A percentile compares a stretch with the other conserved stretches of the same genome.
Conservation (phyloP, 2,888 invertebrate species). For the Drosophila maculinotata region DNA sequence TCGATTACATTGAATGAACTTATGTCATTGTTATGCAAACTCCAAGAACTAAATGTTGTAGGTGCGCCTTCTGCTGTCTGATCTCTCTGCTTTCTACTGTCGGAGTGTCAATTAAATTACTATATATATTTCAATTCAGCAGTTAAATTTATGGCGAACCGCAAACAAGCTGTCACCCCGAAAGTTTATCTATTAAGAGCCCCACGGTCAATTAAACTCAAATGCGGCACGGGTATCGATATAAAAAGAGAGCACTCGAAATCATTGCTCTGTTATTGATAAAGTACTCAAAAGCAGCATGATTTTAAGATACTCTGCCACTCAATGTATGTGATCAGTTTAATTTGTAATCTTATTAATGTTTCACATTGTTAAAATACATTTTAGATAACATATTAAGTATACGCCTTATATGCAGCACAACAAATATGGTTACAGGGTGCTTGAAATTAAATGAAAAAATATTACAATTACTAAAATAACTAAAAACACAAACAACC, state of each 20-base stretch:
- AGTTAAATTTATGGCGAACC: slow-evolving; percentile 27
- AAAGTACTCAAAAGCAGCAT: not conserved
- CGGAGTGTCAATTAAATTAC: slow-evolving; percentile 24
- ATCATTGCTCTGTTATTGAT: slow-evolving; percentile 49
- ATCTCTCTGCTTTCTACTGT: not conserved
- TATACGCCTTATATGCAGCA: too few species aligned
- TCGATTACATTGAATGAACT: not conserved
- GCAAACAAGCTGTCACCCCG: slow-evolving; percentile 28
- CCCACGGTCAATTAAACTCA: slow-evolving; percentile 40
- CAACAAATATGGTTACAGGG: not conserved
- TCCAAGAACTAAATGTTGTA: not conserved
- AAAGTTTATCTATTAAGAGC: slow-evolving; percentile 30
- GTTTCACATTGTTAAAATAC: too few species aligned
- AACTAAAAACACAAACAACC: slow-evolving; percentile 17
- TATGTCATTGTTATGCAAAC: not conserved
- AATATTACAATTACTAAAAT: not conserved
- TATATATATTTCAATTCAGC: slow-evolving; percentile 30
- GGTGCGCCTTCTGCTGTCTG: slow-evolving; percentile 6
- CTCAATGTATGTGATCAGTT: too few species aligned
- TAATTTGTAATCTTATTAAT: too few species aligned
- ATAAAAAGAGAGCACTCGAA: slow-evolving; percentile 38
- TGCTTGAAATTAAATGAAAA: not conserved
- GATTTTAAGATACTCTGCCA: not conserved
- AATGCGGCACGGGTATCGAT: too few species aligned
- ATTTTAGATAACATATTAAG: too few species aligned